Base-by-base conservation (phyloP, 2,888 invertebrate genomes). In the Celastrina argiolus region DNA sequence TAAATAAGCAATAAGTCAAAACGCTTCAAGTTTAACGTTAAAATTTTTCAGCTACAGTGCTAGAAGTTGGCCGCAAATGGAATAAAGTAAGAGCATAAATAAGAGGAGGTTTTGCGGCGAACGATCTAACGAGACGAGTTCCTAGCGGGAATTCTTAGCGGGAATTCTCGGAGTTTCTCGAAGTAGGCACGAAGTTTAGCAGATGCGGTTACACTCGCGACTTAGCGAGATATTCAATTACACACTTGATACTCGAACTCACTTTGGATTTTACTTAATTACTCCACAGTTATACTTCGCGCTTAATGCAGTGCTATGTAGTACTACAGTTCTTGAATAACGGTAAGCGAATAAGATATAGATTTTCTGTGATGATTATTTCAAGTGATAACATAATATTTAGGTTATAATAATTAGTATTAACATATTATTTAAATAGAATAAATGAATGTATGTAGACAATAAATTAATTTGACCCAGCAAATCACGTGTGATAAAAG, bases 71-170 rank as follows among this genome's bases (percentile, higher is more conserved):
- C 81, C 79, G 73, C 81, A 82, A 87, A 87, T 84, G 82, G 83
- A 87, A 84, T 85, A 87, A 86, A 87, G 84, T 88, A 82, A 76
- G 74, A 73, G 75, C 84, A 88, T 89, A 87, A 89, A 89, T 88
- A 88, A 84, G 79, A 80, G 70, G 79, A 81, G 88, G 85, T 86
- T 88, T 88, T 84, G 87, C 82, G 85, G 87, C 78, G 75, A 78
- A 77, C 70, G 72, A 74, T 81, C 84, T 88, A 89, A 89, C 84
- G 87, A 88, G 87, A 83, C 83, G 82, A 87, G 81, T 84, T 85
- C 36, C 77, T 75, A 74, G 73, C 70, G 71, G 74, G 78, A 76
- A 78, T 77, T 75, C 79, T 76, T 74, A 74, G 75, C 76, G 79
- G 51, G 51, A 51, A 51, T 51, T 22, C 51, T 79, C 75, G 78